These are phyloP conservation scores for Eidolon helvum DNA, from an alignment of 2,113 vertebrate species.

Conservation along the genomic window DNA sequence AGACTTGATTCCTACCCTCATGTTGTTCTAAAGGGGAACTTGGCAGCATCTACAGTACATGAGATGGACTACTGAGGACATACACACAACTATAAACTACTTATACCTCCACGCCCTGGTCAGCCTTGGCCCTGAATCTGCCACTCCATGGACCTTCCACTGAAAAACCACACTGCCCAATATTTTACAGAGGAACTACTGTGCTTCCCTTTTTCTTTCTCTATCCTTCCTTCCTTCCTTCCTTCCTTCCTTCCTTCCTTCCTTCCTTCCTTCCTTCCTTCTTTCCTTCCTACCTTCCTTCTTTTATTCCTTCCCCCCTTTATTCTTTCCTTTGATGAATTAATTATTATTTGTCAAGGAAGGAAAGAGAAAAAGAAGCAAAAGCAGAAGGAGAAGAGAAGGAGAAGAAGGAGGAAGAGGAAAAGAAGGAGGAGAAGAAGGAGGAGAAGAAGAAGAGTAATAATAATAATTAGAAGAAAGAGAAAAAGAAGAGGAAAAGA, in stretches of 20 bases:
- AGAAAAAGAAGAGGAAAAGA: neutral
- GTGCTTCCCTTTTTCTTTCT: rapidly evolving
- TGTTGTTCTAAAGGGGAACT: neutral
- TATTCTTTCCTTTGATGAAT: neutral
- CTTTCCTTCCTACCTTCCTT: neutral
- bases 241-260: neutral
- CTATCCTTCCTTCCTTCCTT: rapidly evolving
- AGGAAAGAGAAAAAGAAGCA: neutral
- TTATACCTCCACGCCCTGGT: neutral
- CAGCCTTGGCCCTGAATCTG: rapidly evolving
- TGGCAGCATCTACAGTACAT: neutral
- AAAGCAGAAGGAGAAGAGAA: rapidly evolving
- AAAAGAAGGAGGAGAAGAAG: rapidly evolving
- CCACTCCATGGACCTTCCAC: rapidly evolving
- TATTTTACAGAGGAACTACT: rapidly evolving
- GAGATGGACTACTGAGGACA: rapidly evolving
- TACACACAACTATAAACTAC: rapidly evolving
- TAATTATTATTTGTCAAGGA: neutral
- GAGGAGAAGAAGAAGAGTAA: neutral
- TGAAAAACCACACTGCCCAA: rapidly evolving
- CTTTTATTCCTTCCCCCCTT: rapidly evolving
- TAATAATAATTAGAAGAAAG: neutral
- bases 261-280: neutral
- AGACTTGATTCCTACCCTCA: neutral
- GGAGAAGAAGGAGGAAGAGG: neutral